These are phyloP conservation scores for Dendrolimus houi DNA, from an alignment of 2,888 invertebrate species.

Conservation along the genomic window DNA sequence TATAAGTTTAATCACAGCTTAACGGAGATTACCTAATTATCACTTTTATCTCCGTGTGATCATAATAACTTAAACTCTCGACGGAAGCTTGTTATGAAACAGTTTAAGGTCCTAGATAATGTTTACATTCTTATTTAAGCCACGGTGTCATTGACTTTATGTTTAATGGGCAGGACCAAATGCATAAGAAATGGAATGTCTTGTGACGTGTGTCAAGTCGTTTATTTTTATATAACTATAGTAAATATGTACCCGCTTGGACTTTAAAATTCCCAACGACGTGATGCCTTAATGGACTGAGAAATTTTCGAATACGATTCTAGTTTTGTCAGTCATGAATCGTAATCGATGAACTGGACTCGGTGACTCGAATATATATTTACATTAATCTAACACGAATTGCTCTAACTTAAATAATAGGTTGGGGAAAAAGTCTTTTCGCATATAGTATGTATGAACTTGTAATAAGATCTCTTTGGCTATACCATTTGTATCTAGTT, in stretches of 20 bases:
- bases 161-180: constrained; percentile 22
- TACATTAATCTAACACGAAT: constrained; percentile 9
- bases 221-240: constrained; percentile 11
- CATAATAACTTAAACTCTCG: neutral
- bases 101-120: constrained; percentile 18
- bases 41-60: constrained; percentile 24
- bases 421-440: no score
- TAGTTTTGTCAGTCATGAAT: neutral
- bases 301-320: neutral
- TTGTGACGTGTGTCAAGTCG: constrained; percentile 17
- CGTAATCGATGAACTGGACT: constrained; percentile 2
- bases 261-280: constrained; percentile 10
- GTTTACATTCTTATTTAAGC: constrained; percentile 31
- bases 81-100: constrained; percentile 21
- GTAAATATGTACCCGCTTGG: constrained; percentile 11
- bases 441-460: no score
- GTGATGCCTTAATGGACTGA: constrained; percentile 12
- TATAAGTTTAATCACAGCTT: constrained; percentile 14
- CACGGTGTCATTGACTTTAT: constrained; percentile 31
- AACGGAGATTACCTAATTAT: constrained; percentile 29
- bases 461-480: no score
- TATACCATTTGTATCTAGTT: no score
- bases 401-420: no score
- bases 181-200: constrained; percentile 30
- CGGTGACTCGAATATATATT: constrained; percentile 1